Evolutionary conservation across 2,888 invertebrate genomes (phyloP), one percentile per base, ranked within the genome.

Genomic region (Chrysotoxum bicinctum): DNA sequence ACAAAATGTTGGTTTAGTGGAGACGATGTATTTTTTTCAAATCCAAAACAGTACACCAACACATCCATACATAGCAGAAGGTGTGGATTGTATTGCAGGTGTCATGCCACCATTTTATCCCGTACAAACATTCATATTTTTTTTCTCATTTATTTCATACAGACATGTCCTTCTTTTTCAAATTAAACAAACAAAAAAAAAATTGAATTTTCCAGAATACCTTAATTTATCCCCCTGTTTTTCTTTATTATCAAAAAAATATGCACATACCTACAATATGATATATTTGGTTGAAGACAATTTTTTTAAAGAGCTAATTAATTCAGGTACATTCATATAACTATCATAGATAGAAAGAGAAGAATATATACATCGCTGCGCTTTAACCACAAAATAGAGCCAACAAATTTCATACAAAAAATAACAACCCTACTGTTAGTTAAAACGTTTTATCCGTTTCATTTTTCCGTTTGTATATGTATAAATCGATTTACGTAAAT

Each of bases 81-180:
- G 50, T 32, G 40, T 77, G n/a, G n/a, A n/a, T n/a, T n/a, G 21
- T 69, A 60, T 60, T 68, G 74, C 74, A 80, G 79, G 79, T 80
- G 74, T 74, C 79, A 68, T 19, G 16, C 37, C 19, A 77, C 23
- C n/a, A 30, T 54, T 12, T 30, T n/a, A 26, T 8, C n/a, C 0
- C n/a, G 9, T 23, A 30, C 14, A 40, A 40, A 16, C 4, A 37
- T 6, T 40, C n/a, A 8, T n/a, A 43, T 43, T 43, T 43, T 16
- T 12, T 12, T 43, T 43, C 14, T 10, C 10, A 40, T 43, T 19
- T 0, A 3, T 43, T 43, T 19, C 19, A 16, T 6, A 26, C 1
- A 3, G 4, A 37, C 6, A 3, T 0, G 14, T 37, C 35, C 12
- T 35, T 12, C 14, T 14, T 35, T 21, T 10, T 5, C 5, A 12